Base-by-base conservation (phyloP, 2,113 vertebrate genomes). In the Amphiprion ocellaris region DNA sequence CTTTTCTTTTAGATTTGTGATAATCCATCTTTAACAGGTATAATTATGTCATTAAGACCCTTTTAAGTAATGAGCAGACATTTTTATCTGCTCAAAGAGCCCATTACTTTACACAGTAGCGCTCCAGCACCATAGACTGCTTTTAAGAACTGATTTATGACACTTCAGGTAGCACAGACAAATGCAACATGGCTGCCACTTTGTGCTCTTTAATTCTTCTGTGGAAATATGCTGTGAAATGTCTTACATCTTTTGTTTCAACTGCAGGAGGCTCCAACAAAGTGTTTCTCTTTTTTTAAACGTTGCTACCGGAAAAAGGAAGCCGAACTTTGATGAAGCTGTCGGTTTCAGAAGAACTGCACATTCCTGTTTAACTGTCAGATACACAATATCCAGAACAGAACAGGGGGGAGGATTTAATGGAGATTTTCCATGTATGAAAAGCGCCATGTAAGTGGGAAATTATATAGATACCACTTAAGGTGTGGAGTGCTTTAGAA, bases 131-230 rank as follows among this genome's bases (percentile, higher is more conserved):
- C 26, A 26, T 26, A 26, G 30, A 30, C 30, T 30, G 30, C 30
- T 30, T 30, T 30, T 30, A 50, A 56, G 41, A 61, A 59, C 63
- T 50, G 77, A 81, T 75, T 84, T 33, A 72, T 67, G 52, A 65
- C 58, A 79, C 79, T 49, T 67, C 74, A 74, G 52, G 54, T 55
- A 53, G 39, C 62, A 39, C 55, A 61, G 37, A 70, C 53, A 24
- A 63, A 72, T 55, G 67, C 53, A 71, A 64, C 23, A 30, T 39
- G 75, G 62, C 72, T 55, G 66, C 49, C 70, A 56, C 23, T 11
- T 55, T n/a, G 1, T 0, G 0, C 21, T 50, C 28, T 61, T 15
- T 3, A 24, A 44, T 44, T 44, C 41, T 44, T 37, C 41, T 15
- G 10, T 44, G 41, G 39, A 41, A 41, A 41, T 11, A 41, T 2